Percentiles rank a stretch among this genome's conserved stretches.
Evolutionary conservation across 2,888 invertebrate genomes (phyloP).

Genomic region (Scaptomyza cyrtandrae): DNA sequence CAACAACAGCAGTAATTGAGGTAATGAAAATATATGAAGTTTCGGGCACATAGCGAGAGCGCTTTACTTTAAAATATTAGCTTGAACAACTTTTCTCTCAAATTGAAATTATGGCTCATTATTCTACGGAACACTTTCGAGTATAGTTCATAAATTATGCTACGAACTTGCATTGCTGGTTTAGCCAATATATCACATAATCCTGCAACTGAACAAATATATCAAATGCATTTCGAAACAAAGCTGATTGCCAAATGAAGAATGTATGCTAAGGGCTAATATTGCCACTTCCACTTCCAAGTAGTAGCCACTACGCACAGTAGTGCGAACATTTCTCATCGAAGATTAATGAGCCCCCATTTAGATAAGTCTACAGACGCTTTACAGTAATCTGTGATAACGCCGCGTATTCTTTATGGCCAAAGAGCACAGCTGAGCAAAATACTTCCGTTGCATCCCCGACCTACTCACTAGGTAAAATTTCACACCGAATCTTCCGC

Average conservation of each 20-base stretch:
- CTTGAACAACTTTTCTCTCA: slow-evolving; percentile 62
- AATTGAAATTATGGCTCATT: slow-evolving; percentile 71
- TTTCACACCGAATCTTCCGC: slow-evolving; percentile 14
- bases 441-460: slow-evolving; percentile 55
- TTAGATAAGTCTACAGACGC: slow-evolving; percentile 45
- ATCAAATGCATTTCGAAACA: slow-evolving; percentile 17
- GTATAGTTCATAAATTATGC: slow-evolving; percentile 52
- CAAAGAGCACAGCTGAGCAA: slow-evolving; percentile 28
- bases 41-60: slow-evolving; percentile 33
- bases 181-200: slow-evolving; percentile 7
- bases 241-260: slow-evolving; percentile 17
- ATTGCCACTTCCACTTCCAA: slow-evolving; percentile 27
- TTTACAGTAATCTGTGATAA: slow-evolving; percentile 30
- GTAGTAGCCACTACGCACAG: slow-evolving; percentile 25
- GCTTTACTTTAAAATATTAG: slow-evolving; percentile 59
- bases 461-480: slow-evolving; percentile 6
- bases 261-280: slow-evolving; percentile 30
- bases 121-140: slow-evolving; percentile 34
- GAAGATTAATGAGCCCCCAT: slow-evolving; percentile 51
- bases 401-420: slow-evolving; percentile 38
- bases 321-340: slow-evolving; percentile 46
- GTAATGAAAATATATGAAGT: slow-evolving; percentile 77
- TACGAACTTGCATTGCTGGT: slow-evolving; percentile 8
- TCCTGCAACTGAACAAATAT: slow-evolving; percentile 17
- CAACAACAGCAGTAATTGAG: slow-evolving; percentile 32